A percentile compares a stretch with the other conserved stretches of the same genome.
Conservation (phyloP, 2,888 invertebrate genomes). For the Antitype chi region DNA sequence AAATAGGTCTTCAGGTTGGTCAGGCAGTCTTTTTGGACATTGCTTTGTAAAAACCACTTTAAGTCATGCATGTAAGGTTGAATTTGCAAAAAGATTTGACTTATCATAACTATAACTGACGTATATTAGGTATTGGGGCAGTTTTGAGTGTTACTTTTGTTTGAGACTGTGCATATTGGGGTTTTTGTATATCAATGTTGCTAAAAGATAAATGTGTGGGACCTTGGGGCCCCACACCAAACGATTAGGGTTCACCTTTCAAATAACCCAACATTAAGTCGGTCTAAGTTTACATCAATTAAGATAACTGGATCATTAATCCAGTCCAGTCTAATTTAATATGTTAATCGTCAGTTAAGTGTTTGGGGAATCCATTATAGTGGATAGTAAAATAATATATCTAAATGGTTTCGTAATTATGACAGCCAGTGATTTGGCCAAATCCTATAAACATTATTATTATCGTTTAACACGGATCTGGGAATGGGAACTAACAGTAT, state of each 20-base stretch:
- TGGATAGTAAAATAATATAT: constrained; percentile 2
- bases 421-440: neutral
- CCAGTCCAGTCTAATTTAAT: constrained; percentile 22
- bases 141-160: too few relatives aligned
- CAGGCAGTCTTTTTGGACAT: too few relatives aligned
- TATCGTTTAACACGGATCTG: neutral
- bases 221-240: neutral
- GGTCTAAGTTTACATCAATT: constrained; percentile 25
- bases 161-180: too few relatives aligned
- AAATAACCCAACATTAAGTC: constrained; percentile 19
- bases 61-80: too few relatives aligned
- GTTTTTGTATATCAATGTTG: too few relatives aligned
- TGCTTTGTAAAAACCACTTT: too few relatives aligned
- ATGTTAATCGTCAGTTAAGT: constrained; percentile 22
- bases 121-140: too few relatives aligned
- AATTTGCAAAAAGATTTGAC: too few relatives aligned
- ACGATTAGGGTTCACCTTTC: neutral
- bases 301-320: constrained; percentile 24
- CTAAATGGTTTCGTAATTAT: constrained; percentile 10
- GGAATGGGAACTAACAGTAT: too few relatives aligned
- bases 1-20: too few relatives aligned
- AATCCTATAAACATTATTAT: neutral
- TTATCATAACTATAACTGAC: too few relatives aligned
- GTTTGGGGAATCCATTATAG: constrained; percentile 7
- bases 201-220: neutral